Evolutionary conservation across 2,888 invertebrate species (phyloP).

Genomic region (Empis livida): DNA sequence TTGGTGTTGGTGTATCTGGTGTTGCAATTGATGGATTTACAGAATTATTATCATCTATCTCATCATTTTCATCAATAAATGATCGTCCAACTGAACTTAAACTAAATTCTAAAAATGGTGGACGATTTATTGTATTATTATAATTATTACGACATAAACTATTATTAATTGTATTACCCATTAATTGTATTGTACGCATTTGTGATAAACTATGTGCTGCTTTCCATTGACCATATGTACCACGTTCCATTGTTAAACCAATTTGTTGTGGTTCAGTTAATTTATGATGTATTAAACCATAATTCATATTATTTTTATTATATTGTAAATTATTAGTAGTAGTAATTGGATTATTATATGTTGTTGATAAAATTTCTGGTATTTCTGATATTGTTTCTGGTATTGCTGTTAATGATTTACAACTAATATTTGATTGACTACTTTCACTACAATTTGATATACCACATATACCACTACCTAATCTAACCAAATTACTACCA

Average conservation of each 20-base stretch:
- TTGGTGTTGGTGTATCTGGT: slow-evolving; percentile 56
- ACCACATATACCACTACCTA: neutral
- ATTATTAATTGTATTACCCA: slow-evolving; percentile 7
- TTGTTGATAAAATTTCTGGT: slow-evolving; percentile 9
- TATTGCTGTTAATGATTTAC: slow-evolving; percentile 32
- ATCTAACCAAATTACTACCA: neutral
- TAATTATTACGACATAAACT: neutral
- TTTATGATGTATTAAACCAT: neutral
- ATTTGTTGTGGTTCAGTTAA: neutral
- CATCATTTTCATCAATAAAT: slow-evolving; percentile 31
- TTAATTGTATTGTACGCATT: slow-evolving; percentile 6
- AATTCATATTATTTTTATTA: neutral
- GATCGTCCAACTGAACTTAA: slow-evolving; percentile 35
- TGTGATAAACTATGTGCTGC: neutral
- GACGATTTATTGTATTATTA: slow-evolving; percentile 12
- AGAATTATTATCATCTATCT: slow-evolving; percentile 14
- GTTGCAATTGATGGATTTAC: slow-evolving; percentile 35
- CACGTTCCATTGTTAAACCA: neutral
- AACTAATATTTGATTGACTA: slow-evolving; percentile 15
- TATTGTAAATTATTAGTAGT: neutral
- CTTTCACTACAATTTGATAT: neutral
- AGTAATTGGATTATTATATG: too few relatives aligned
- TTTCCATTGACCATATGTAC: slow-evolving; percentile 1
- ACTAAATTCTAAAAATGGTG: slow-evolving; percentile 31
- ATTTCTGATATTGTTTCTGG: slow-evolving; percentile 25